Conservation (phyloP, 2,113 vertebrate species). For the human (Homo sapiens) region DNA sequence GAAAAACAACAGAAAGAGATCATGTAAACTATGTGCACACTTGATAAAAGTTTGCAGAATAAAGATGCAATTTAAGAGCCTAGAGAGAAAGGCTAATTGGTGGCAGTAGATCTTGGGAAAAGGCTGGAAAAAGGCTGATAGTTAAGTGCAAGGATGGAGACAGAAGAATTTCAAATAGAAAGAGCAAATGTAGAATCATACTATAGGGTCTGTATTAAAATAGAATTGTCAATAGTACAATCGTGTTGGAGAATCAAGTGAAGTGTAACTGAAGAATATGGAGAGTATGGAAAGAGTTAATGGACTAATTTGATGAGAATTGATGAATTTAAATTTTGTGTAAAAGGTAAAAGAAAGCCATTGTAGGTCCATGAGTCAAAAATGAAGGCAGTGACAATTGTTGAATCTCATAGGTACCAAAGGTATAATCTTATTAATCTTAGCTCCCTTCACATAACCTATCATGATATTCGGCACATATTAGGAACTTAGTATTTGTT, state of each 20-base stretch:
- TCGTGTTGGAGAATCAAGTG: not conserved
- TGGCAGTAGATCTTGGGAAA: not conserved
- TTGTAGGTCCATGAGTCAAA: not conserved
- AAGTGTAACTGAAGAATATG: not conserved
- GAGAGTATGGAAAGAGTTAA: not conserved
- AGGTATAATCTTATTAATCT: not conserved
- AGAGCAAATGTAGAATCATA: not conserved
- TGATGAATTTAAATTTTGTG: not conserved
- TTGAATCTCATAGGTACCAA: not conserved
- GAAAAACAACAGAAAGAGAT: not conserved
- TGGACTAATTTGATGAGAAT: not conserved
- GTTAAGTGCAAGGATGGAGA: not conserved
- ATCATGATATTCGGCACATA: not conserved
- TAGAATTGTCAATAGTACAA: not conserved
- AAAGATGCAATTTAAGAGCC: not conserved
- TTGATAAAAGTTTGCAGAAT: not conserved
- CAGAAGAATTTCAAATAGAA: not conserved
- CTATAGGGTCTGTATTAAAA: not conserved
- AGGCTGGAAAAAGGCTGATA: not conserved
- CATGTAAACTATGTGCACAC: not conserved
- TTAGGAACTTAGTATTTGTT: not conserved
- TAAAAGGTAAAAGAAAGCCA: not conserved
- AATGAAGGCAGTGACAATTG: not conserved
- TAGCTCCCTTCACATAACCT: not conserved
- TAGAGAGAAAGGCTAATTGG: not conserved